Evolutionary conservation across 1,140 invertebrate genomes (phyloP), one percentile per base, ranked within the genome.

Genomic region (Chlorops oryzae): DNA sequence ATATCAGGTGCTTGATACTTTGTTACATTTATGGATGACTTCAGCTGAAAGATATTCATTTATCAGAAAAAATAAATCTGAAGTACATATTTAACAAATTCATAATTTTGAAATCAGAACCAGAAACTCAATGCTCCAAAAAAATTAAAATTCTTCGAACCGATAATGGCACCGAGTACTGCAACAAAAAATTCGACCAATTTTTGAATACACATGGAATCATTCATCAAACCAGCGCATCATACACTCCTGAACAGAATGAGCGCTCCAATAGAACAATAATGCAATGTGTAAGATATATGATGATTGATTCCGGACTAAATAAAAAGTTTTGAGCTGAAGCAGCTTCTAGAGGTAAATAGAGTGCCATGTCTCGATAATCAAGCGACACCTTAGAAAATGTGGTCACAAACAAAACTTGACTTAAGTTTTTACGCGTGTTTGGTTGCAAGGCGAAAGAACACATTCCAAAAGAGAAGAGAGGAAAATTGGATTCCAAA

Each of bases 11-110:
- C 15, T 7, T 20, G 32, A 15, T 47, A 37, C 5, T 35, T 47
- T 12, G 3, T 74, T 1, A 71, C 74, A 0, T 72, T 77, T 27
- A 74, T 72, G 4, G 74, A 78, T 58, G 73, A 77, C 20, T 71
- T 45, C 43, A 58, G 63, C 6, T 55, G 66, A 25, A 73, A 71
- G 56, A 59, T 63, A 52, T 60, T 58, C 51, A 59, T 73, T 17
- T 67, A 69, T 47, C 57, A 28, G n/a, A 21, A 22, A 21, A 23
- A 37, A n/a, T 22, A 46, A 46, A 35, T 34, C 27, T n/a, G 44
- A 46, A 12, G 44, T n/a, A n/a, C n/a, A n/a, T 46, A 35, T 10
- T 35, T n/a, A 20, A 35, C 6, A 34, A 35, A 52, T 71, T 74
- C 22, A 57, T 59, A 52, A 51, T 70, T 40, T 72, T 64, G 47